Base-by-base conservation (phyloP, 2,797 vertebrate genomes). In the Tarsius wallacei region DNA sequence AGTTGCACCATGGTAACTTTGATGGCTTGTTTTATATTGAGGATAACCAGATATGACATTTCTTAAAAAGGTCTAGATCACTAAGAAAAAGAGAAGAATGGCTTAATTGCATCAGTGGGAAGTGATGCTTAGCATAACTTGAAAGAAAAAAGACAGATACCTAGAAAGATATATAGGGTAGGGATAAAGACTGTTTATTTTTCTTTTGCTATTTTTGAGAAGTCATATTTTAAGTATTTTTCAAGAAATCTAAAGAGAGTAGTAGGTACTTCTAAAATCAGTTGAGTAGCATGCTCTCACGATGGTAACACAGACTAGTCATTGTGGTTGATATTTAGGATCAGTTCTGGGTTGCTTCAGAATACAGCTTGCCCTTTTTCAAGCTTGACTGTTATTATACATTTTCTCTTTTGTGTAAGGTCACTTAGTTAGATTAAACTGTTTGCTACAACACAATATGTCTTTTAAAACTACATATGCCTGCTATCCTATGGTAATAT, bases 41-140 rank as follows among this genome's bases (percentile, higher is more conserved):
- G 94, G 80, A 98, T 98, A 98, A 99, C 93, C 94, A 98, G 97
- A 97, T 98, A 98, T 98, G 98, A 98, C 98, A 98, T 98, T 98
- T 98, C 94, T 97, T 93, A 95, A 98, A 98, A 98, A 98, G 98
- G 97, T 98, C 98, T 98, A 86, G 82, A 95, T 97, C 96, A 96
- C 97, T 98, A 97, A 97, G 53, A 97, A 97, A 90, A 70, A 11
- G 66, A 70, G 78, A 98, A 90, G 74, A 98, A 97, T 96, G 86
- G 74, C 93, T 96, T 98, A 98, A 98, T 95, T 98, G 94, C 90
- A 98, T 98, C 94, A 96, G 9, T 97, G 94, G 96, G 89, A 98
- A 98, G 85, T 96, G 80, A 74, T 98, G 94, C 91, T 97, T 96
- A 98, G 97, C 95, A 98, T 93, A 97, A 98, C 91, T 98, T 19